Conservation (phyloP, 2,888 invertebrate species). For the Erebia ligea region DNA sequence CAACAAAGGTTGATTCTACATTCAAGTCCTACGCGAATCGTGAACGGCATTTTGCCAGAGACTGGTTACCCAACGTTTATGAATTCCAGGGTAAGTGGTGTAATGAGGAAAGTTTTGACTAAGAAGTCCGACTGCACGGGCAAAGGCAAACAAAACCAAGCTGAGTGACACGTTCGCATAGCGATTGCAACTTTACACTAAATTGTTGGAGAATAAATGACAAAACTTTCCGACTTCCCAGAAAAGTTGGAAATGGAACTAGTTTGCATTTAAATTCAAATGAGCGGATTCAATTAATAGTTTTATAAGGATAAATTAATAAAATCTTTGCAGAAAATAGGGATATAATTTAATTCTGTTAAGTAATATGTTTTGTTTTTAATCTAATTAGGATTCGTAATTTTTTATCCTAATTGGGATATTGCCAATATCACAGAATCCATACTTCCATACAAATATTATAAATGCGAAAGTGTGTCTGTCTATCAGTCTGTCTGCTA, state of each 20-base stretch:
- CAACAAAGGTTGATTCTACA: too few species aligned
- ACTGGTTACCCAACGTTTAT: too few species aligned
- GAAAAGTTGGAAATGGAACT: constrained; percentile 42
- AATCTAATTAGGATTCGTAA: too few species aligned
- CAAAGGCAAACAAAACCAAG: constrained; percentile 43
- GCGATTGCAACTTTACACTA: constrained; percentile 44
- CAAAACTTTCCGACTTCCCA: constrained; percentile 40
- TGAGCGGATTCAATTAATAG: constrained; percentile 30
- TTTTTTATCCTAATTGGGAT: too few species aligned
- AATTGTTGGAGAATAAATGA: constrained; percentile 44
- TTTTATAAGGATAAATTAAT: constrained; percentile 15
- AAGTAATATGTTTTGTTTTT: neutral
- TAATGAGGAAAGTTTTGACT: constrained; percentile 79
- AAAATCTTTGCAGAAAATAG: neutral
- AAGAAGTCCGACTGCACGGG: constrained; percentile 51
- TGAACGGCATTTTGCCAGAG: too few species aligned
- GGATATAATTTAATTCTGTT: neutral
- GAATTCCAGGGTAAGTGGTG: too few species aligned
- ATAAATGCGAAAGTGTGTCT: too few species aligned
- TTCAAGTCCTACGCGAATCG: too few species aligned
- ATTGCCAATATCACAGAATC: too few species aligned
- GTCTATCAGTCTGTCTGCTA: too few species aligned
- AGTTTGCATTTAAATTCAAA: constrained; percentile 43
- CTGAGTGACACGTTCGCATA: constrained; percentile 50
- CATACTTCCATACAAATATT: too few species aligned